Evolutionary conservation across 2,113 vertebrate genomes (phyloP), one percentile per base, ranked within the genome.

Genomic region (Siniperca chuatsi): DNA sequence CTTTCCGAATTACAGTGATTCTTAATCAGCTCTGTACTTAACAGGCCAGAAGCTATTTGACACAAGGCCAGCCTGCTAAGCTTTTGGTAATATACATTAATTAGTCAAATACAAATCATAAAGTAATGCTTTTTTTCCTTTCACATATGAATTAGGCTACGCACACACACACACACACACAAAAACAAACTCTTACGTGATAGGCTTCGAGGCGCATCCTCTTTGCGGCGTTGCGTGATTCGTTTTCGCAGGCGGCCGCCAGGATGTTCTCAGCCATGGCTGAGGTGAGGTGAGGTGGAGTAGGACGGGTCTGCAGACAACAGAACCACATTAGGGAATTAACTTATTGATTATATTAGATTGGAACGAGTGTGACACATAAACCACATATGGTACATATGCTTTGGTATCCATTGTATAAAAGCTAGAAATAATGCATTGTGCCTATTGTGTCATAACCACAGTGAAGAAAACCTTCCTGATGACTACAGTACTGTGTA

Each of bases 211-310:
- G 96, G 75, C 98, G 97, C 98, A 99, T 99, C 93, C 98, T 97
- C 93, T 99, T 99, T 87, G 98, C 98, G 6, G 98, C 98, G 85
- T 99, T 99, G 87, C 98, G 96, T 0, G 98, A 98, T 92, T 99
- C 98, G 0, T 97, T 99, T 95, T 99, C 98, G 1, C 98, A 99
- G 85, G 98, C 98, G 0, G 98, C 98, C 0, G 98, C 98, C 86
- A 99, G 96, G 95, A 99, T 99, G 95, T 99, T 99, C 84, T 99
- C 98, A 0, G 98, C 98, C 98, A 99, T 98, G 93, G 98, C 98
- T 0, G 98, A 99, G 95, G 98, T 99, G 89, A 99, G 96, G 91
- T 99, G 98, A 1, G 98, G 98, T 0, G 98, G 98, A 0, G 98
- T 99, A 23, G 92, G 94, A 29, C 93, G 93, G 0, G 91, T 95